phyloP scores from a whole-genome alignment of 2,888 invertebrate species.

The Epistrophella euchroma region DNA sequence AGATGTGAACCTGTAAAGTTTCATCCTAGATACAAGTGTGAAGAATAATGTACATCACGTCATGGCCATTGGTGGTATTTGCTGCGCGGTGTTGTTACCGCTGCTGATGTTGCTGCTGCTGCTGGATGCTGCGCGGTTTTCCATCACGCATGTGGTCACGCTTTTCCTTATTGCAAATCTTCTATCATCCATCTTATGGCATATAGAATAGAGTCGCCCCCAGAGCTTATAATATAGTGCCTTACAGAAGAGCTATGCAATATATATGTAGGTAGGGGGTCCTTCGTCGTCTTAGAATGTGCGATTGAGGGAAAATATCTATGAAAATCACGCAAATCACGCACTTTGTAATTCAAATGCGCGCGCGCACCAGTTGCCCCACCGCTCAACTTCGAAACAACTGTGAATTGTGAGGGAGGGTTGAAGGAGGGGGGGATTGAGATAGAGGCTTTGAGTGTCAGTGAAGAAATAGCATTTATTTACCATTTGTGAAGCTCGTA shows the following conservation, averaged over 20 bases:
- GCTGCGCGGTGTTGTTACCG: conserved; percentile 34
- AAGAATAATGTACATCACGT: conserved; percentile 72
- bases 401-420: not conserved
- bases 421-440: not conserved
- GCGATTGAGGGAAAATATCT: conserved; percentile 72
- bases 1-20: conserved; percentile 64
- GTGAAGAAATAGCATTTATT: conserved; percentile 37
- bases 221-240: conserved; percentile 28
- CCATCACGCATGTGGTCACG: conserved; percentile 75
- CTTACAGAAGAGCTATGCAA: not conserved
- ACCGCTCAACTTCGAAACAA: not conserved
- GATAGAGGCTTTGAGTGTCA: conserved; percentile 7
- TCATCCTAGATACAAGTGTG: conserved; percentile 61
- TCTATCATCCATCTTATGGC: conserved; percentile 58
- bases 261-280: conserved; percentile 53
- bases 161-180: conserved; percentile 65
- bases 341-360: conserved; percentile 76
- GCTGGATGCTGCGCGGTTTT: conserved; percentile 41
- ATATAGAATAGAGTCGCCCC: conserved; percentile 46
- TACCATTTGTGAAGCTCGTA: conserved; percentile 57
- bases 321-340: conserved; percentile 74
- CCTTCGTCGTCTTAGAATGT: conserved; percentile 46
- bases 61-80: conserved; percentile 55
- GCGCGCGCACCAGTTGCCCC: conserved; percentile 10
- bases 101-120: conserved; percentile 37